Evolutionary conservation across 2,113 vertebrate genomes (phyloP).

Genomic region (Semnornis frantzii): DNA sequence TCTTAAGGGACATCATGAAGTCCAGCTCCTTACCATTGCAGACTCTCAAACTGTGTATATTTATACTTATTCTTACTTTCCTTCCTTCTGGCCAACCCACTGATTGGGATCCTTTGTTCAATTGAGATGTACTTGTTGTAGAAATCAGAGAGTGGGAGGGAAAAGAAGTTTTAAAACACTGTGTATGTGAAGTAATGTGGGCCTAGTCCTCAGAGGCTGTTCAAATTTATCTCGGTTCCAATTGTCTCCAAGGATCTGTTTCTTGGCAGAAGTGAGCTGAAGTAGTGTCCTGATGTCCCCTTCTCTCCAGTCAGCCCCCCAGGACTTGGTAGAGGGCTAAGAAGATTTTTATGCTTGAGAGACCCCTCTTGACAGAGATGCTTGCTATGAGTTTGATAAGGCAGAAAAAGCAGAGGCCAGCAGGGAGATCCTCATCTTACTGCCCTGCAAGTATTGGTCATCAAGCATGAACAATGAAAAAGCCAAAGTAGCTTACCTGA

Average conservation of each 20-base stretch:
- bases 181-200: not conserved
- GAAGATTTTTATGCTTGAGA: not conserved
- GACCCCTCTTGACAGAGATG: not conserved
- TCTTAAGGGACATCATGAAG: not conserved
- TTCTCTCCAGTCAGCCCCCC: not conserved
- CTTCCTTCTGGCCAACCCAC: not conserved
- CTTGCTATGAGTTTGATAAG: not conserved
- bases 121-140: not conserved
- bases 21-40: not conserved
- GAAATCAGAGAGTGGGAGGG: slow-evolving; percentile 10
- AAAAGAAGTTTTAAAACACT: slow-evolving; percentile 13
- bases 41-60: not conserved
- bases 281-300: not conserved
- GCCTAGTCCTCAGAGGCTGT: not conserved
- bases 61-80: not conserved
- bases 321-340: not conserved
- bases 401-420: not conserved
- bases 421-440: not conserved
- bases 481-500: not conserved
- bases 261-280: not conserved
- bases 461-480: not conserved
- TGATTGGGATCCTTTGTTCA: not conserved
- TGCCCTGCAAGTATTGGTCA: not conserved
- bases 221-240: slow-evolving; percentile 15
- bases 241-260: not conserved